phyloP scores from a whole-genome alignment of 1,140 invertebrate species.

The Lutraria rhynchaena region DNA sequence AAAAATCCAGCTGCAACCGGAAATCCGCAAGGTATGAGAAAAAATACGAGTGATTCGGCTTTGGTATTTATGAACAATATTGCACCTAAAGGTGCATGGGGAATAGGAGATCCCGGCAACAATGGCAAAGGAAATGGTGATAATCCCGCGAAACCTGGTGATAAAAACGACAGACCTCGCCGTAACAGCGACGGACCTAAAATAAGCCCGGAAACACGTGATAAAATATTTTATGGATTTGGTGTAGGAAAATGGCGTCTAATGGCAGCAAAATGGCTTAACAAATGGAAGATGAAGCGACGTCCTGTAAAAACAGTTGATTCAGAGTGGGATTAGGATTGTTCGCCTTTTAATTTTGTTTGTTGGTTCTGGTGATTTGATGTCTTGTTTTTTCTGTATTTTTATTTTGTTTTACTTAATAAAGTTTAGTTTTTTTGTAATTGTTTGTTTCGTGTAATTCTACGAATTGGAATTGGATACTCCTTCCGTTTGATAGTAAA shows the following conservation, averaged over 20 bases:
- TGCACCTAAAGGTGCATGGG: background rate
- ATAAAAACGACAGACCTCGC: too few species aligned
- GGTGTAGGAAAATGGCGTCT: slow-evolving; percentile 44
- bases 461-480: too few species aligned
- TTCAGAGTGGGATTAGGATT: slow-evolving; percentile 36
- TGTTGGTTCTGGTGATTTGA: too few species aligned
- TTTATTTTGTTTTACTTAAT: background rate
- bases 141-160: too few species aligned
- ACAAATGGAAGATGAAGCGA: slow-evolving; percentile 47
- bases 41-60: slow-evolving; percentile 37
- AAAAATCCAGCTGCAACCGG: background rate
- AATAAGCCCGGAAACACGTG: background rate
- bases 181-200: too few species aligned
- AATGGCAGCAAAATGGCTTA: slow-evolving; percentile 41
- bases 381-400: too few species aligned
- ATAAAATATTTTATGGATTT: slow-evolving; percentile 47
- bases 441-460: too few species aligned
- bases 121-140: background rate
- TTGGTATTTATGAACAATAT: background rate
- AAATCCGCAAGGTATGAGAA: slow-evolving; percentile 6
- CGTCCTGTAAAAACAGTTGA: slow-evolving; percentile 43
- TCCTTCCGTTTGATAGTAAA: too few species aligned
- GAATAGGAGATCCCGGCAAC: background rate
- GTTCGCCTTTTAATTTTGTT: background rate
- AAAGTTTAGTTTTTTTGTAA: too few species aligned